These are phyloP conservation scores for Bucco capensis DNA, from an alignment of 2,113 vertebrate genomes.

Conservation along the genomic window DNA sequence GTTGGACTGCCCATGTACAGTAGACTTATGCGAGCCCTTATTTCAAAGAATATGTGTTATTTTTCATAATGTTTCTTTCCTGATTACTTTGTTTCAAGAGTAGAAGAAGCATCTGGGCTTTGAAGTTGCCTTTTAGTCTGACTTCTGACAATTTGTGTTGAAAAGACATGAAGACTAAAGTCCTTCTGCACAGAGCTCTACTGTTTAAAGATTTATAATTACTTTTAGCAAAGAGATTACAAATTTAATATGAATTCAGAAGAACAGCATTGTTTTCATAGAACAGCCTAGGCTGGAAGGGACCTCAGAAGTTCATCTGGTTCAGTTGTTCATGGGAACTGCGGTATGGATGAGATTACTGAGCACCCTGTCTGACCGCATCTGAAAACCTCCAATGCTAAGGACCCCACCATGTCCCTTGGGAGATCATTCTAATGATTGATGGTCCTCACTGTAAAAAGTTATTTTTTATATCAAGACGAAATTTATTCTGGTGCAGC, in stretches of 20 bases:
- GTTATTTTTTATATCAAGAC: not conserved
- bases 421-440: not conserved
- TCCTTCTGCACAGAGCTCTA: not conserved
- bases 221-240: not conserved
- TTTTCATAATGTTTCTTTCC: not conserved
- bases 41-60: not conserved
- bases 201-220: not conserved
- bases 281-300: not conserved
- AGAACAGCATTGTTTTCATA: not conserved
- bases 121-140: not conserved
- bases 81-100: not conserved
- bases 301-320: not conserved
- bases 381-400: not conserved
- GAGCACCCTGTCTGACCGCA: accelerated
- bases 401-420: not conserved
- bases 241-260: not conserved
- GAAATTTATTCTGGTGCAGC: not conserved
- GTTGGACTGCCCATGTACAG: not conserved
- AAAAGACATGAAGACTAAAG: not conserved
- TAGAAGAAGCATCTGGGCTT: not conserved
- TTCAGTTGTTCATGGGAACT: not conserved
- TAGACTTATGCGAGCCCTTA: not conserved
- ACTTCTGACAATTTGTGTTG: not conserved
- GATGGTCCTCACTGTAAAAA: not conserved
- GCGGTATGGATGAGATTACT: not conserved